Evolutionary conservation across 2,113 vertebrate genomes (phyloP), one percentile per base, ranked within the genome.

Genomic region (Scortum barcoo): DNA sequence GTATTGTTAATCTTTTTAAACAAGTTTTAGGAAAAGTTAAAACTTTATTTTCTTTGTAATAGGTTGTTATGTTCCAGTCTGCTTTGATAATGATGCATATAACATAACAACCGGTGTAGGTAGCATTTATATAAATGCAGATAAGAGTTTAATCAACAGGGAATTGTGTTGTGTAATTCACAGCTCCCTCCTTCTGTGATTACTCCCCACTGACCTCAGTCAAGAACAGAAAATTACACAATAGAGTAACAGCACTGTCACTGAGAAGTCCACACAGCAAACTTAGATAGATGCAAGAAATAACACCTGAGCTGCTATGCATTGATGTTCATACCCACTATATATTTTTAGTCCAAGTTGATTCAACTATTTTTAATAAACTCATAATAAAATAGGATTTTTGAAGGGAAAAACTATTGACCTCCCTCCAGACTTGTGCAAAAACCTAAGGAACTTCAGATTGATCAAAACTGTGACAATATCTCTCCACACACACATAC

Each of bases 391-490:
- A 53, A 24, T 33, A 26, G 3, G 46, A 19, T 20, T 53, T 50
- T 44, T 26, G 4, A 26, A 60, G 57, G 17, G 10, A 33, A 81
- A 40, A 2, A 38, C 12, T 30, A 38, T 26, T 26, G 11, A 36
- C n/a, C 17, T 60, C 53, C 20, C 28, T 57, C 50, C 38, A 54
- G 33, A 48, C 9, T 79, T 4, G 3, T 76, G 61, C 30, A 17
- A 63, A 70, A 54, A 44, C 9, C 7, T 14, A 2, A 42, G 76
- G 30, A 38, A 48, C 22, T 53, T 72, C 26, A 81, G n/a, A 42
- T 20, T 76, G 77, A 81, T 66, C 77, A 81, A 28, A 76, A n/a
- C 40, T 83, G 50, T 91, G 80, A 88, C 86, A 56, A 87, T 88
- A 50, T 91, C 16, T 91, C 78, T 87, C 75, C 77, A 83, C 77